A percentile compares a stretch with the other conserved stretches of the same genome.
These are phyloP conservation scores for Phaethon lepturus DNA, from an alignment of 2,113 vertebrate species.

Conservation along the genomic window DNA sequence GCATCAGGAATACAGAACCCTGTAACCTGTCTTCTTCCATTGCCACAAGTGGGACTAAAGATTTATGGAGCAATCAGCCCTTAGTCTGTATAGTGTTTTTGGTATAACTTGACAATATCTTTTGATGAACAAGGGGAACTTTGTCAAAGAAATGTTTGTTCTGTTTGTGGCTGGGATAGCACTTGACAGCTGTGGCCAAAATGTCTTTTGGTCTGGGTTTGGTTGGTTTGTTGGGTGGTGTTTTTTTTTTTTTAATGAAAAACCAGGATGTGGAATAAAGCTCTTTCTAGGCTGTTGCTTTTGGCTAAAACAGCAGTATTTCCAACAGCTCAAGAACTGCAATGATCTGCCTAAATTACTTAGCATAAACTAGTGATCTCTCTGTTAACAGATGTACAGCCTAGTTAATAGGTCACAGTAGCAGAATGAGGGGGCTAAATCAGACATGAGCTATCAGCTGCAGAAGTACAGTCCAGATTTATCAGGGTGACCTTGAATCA, in stretches of 20 bases:
- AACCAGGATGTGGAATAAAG: not conserved
- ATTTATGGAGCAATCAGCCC: not conserved
- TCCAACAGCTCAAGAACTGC: not conserved
- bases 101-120: not conserved
- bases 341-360: not conserved
- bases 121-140: not conserved
- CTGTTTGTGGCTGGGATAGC: not conserved
- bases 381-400: not conserved
- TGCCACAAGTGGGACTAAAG: not conserved
- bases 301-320: not conserved
- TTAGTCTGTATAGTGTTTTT: not conserved
- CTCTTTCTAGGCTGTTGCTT: not conserved
- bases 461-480: conserved; percentile 61
- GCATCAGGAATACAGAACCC: not conserved
- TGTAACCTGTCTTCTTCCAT: not conserved
- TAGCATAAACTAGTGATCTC: not conserved
- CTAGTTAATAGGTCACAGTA: conserved; percentile 33
- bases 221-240: not conserved
- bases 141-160: not conserved
- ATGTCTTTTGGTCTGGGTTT: not conserved
- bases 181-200: not conserved
- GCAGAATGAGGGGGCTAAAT: conserved; percentile 53
- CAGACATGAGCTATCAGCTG: conserved; percentile 26
- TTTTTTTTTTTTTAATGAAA: not conserved
- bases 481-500: conserved; percentile 70